Evolutionary conservation across 1,140 invertebrate genomes (phyloP).

Genomic region (Centruroides vittatus): DNA sequence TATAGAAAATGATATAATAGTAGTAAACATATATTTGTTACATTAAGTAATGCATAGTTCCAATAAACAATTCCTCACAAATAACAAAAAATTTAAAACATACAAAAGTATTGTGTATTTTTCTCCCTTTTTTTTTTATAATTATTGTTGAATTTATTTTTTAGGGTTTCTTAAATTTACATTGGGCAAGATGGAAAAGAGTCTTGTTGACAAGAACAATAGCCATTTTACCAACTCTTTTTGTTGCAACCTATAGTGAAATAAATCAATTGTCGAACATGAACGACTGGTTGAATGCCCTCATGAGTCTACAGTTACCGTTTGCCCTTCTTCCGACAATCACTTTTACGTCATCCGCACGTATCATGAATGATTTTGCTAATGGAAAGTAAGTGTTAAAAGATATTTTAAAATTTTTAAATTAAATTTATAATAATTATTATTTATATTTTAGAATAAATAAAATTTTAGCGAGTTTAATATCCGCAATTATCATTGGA

Average conservation of each 20-base stretch:
- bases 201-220: slow-evolving; percentile 72
- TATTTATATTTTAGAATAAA: slow-evolving; percentile 22
- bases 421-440: neutral
- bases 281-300: slow-evolving; percentile 81
- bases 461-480: slow-evolving; percentile 46
- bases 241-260: slow-evolving; percentile 53
- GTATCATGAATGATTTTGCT: slow-evolving; percentile 70
- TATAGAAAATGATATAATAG: too few relatives aligned
- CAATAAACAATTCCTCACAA: too few relatives aligned
- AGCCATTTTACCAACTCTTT: slow-evolving; percentile 78
- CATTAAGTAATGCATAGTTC: too few relatives aligned
- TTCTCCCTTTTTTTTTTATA: too few relatives aligned
- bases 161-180: slow-evolving; percentile 72
- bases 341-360: slow-evolving; percentile 64
- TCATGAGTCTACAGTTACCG: slow-evolving; percentile 72
- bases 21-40: too few relatives aligned
- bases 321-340: slow-evolving; percentile 74
- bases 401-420: neutral
- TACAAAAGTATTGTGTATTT: too few relatives aligned
- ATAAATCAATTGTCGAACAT: slow-evolving; percentile 61
- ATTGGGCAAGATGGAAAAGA: slow-evolving; percentile 77
- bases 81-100: too few relatives aligned
- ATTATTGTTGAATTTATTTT: slow-evolving; percentile 11
- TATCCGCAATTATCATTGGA: slow-evolving; percentile 54
- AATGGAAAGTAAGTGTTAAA: slow-evolving; percentile 47